Percentiles rank a stretch among this genome's conserved stretches.
These are phyloP conservation scores for Drosophila mojavensis DNA, from an alignment of 1,140 invertebrate genomes.

Conservation along the genomic window DNA sequence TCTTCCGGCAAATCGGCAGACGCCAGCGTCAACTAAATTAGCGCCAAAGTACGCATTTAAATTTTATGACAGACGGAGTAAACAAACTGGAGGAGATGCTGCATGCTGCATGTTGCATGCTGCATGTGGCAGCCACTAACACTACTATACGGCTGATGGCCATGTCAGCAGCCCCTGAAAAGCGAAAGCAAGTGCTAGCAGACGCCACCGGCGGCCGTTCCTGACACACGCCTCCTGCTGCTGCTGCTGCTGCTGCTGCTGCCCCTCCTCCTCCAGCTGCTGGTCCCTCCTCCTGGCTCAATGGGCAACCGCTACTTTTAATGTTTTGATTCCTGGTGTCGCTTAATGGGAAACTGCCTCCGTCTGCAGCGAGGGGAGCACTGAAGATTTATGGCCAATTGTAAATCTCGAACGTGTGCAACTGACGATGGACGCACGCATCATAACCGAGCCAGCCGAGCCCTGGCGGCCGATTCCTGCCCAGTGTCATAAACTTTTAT, in stretches of 20 bases:
- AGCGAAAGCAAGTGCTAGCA: constrained; percentile 62
- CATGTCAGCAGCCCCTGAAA: constrained; percentile 28
- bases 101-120: constrained; percentile 28
- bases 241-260: not conserved
- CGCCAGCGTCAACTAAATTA: constrained; percentile 73
- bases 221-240: not conserved
- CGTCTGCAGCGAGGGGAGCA: constrained; percentile 6
- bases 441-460: too few species aligned
- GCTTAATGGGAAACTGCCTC: constrained; percentile 72
- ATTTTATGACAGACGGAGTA: constrained; percentile 74
- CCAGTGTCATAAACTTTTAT: constrained; percentile 17
- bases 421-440: constrained; percentile 10
- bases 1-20: constrained; percentile 14
- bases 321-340: constrained; percentile 69
- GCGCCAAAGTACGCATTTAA: constrained; percentile 79
- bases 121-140: not conserved
- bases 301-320: constrained; percentile 22
- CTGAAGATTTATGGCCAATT: constrained; percentile 71
- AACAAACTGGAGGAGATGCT: constrained; percentile 54
- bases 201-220: constrained; percentile 17
- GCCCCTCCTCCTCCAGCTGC: not conserved
- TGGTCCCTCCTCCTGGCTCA: not conserved
- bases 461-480: too few species aligned
- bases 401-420: constrained; percentile 56
- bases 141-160: not conserved